These are phyloP conservation scores for Trissoscelio sp. DNA, from an alignment of 2,888 invertebrate genomes.

Conservation along the genomic window DNA sequence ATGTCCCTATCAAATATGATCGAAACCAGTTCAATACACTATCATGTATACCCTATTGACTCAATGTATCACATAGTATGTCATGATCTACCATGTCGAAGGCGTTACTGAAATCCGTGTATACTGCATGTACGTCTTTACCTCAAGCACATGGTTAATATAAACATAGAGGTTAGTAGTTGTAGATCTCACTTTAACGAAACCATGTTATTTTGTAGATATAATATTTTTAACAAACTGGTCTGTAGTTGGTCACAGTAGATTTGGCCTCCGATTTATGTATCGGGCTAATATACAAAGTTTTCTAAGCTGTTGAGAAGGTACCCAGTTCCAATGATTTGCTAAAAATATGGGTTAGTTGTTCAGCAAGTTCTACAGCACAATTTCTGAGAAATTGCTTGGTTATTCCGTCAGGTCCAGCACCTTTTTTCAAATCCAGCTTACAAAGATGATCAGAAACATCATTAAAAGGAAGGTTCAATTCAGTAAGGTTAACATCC, in stretches of 20 bases:
- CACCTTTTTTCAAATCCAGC: too few species aligned
- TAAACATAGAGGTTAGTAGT: not conserved
- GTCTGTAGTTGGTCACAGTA: not conserved
- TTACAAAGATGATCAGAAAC: too few species aligned
- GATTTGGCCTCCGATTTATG: not conserved
- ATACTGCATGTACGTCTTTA: conserved; percentile 1
- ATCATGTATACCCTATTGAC: not conserved
- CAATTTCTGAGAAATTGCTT: too few species aligned
- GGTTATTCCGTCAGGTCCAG: too few species aligned
- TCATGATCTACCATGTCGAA: conserved; percentile 10
- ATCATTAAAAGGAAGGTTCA: too few species aligned
- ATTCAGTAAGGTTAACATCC: too few species aligned
- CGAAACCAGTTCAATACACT: conserved; percentile 12
- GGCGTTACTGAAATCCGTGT: conserved; percentile 15
- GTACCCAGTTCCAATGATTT: too few species aligned
- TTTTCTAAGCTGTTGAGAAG: too few species aligned
- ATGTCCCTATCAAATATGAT: conserved; percentile 8
- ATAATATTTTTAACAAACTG: not conserved
- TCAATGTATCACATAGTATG: not conserved
- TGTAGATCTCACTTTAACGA: not conserved
- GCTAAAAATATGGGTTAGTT: too few species aligned
- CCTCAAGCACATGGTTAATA: not conserved
- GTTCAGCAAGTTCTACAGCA: too few species aligned
- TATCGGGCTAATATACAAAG: too few species aligned
- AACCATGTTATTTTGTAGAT: not conserved